Percentiles rank a stretch among this genome's conserved stretches.
These are phyloP conservation scores for Jacana jacana DNA, from an alignment of 2,113 vertebrate genomes.

Conservation along the genomic window DNA sequence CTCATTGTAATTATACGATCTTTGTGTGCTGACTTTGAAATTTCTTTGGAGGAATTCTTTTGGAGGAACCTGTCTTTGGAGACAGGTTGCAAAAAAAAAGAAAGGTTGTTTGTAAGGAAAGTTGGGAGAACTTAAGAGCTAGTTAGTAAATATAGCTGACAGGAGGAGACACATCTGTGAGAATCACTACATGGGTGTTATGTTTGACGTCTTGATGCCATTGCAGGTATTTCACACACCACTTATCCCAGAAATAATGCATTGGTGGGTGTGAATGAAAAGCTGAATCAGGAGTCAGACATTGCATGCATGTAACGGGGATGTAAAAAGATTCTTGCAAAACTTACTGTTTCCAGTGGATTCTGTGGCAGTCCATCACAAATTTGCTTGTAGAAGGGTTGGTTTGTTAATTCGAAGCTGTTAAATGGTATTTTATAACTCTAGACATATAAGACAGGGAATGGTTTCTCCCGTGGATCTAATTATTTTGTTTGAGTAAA, in stretches of 20 bases:
- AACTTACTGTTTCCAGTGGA: not conserved
- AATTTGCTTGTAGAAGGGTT: not conserved
- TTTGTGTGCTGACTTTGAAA: not conserved
- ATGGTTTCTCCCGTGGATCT: not conserved
- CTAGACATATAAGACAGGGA: not conserved
- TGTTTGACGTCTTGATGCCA: not conserved
- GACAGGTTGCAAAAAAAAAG: too few relatives aligned
- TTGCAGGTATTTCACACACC: not conserved
- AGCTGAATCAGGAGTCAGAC: not conserved
- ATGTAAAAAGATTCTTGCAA: accelerated
- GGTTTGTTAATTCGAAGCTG: not conserved
- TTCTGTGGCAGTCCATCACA: not conserved
- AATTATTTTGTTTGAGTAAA: not conserved
- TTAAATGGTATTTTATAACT: not conserved
- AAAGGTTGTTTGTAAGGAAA: too few relatives aligned
- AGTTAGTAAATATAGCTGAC: not conserved
- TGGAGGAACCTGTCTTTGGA: too few relatives aligned
- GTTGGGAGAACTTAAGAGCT: not conserved
- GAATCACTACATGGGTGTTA: not conserved
- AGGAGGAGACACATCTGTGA: not conserved
- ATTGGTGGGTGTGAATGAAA: not conserved
- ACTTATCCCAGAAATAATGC: not conserved
- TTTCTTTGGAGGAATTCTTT: too few relatives aligned
- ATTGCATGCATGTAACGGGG: accelerated
- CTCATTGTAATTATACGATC: not conserved